Base-by-base conservation (phyloP, 1,140 invertebrate species). In the Drosophila lacteicornis region DNA sequence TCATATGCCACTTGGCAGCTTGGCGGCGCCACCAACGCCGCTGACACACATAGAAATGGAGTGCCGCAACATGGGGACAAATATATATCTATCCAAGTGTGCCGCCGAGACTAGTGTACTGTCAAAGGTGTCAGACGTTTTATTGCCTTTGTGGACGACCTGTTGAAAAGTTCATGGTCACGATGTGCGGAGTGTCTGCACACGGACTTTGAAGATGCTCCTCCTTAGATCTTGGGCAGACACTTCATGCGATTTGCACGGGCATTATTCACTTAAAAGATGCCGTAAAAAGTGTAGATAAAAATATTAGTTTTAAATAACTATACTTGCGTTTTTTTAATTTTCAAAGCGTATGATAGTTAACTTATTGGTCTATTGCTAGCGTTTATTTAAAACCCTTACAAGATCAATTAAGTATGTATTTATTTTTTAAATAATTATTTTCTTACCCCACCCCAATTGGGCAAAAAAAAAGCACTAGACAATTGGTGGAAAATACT, bases 101-200 rank as follows among this genome's bases (percentile, higher is more conserved):
- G 50, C 75, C 67, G 59, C 57, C 59, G 80, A 30, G 65, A 66
- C 76, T 55, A 40, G 33, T 55, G 33, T 55, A 40, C 53, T 68
- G 75, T 77, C 71, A 87, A 83, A 87, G 84, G 84, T 87, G 84
- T 80, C 84, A 87, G 84, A 87, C 85, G 80, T 87, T 87, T 87
- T 88, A 87, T 88, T 68, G 74, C 81, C 55, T 51, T 46, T 62
- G 42, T 51, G 77, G 85, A 87, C 73, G 81, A 88, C 80, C 84
- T 84, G 84, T 75, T 90, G 84, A 87, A 88, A 87, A 84, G 85
- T 90, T 83, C 80, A 83, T 77, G 84, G 85, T 84, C 84, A 86
- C 61, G 68, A 49, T 38, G 46, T 42, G 69, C 22, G 43, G 15
- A 30, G 47, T 49, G 22, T 49, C 47, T n/a, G 4, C 49, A 19